Base-by-base conservation (phyloP, 2,797 vertebrate species). In the Lindbergichthys nudifrons region DNA sequence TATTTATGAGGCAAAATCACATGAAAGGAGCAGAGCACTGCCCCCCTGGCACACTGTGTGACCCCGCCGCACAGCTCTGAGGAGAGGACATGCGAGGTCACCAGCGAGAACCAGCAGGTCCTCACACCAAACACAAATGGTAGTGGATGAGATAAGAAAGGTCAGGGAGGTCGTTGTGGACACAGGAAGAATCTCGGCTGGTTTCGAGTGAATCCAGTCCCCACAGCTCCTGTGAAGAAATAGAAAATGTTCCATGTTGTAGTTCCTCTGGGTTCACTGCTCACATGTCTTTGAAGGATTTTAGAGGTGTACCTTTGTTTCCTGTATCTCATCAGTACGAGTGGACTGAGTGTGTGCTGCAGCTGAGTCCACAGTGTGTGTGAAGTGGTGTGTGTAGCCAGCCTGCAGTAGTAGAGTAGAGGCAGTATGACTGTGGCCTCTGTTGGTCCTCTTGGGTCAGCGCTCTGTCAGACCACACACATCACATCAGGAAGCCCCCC, bases 371-470 rank as follows among this genome's bases (percentile, higher is more conserved):
- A 18, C 59, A 46, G 43, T 16, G 43, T 39, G 51, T 15, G 4
- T 9, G 45, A 32, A 59, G 51, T n/a, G 21, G 39, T 3, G 14
- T 46, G 46, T 53, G 66, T 62, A 41, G 61, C 54, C 60, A 56
- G 59, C 46, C 48, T 15, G 70, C 60, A 47, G 61, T 57, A 23
- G 66, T 41, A 58, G 46, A 58, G 41, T 51, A 30, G 51, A 36
- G 53, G 47, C 69, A 42, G 65, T 53, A 26, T 74, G 70, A 70
- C 61, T 77, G 70, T 50, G 72, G 60, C 68, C 60, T 59, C 58
- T 41, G 53, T 71, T 51, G 58, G 53, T 60, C 42, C 45, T 80
- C 74, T 71, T 73, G 66, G 79, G 71, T 81, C 79, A 81, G 51
- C 10, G 56, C 71, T 63, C 43, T 65, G 75, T 81, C 65, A 3